A percentile compares a stretch with the other conserved stretches of the same genome.
phyloP scores from a whole-genome alignment of 2,797 vertebrate genomes.

The Arnoldichthys spilopterus region DNA sequence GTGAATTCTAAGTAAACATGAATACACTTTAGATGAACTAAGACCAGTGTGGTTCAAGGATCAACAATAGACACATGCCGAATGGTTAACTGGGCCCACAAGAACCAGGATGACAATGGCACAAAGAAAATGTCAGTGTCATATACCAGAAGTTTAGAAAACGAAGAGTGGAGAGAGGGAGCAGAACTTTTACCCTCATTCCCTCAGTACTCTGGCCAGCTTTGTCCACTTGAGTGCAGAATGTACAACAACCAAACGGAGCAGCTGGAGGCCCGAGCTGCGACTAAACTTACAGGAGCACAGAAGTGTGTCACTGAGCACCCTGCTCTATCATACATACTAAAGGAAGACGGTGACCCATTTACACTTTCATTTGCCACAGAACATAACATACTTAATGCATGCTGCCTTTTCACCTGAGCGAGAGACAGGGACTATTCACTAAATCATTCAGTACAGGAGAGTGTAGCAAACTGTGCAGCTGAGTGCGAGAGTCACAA shows the following conservation, averaged over 20 bases:
- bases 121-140: background rate
- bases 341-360: slow-evolving; percentile 30
- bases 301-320: slow-evolving; percentile 41
- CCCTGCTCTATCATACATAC: slow-evolving; percentile 10
- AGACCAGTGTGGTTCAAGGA: slow-evolving; percentile 4
- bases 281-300: slow-evolving; percentile 31
- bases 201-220: background rate
- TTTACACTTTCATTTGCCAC: slow-evolving; percentile 32
- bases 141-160: slow-evolving; percentile 8
- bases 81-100: slow-evolving; percentile 8
- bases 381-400: slow-evolving; percentile 7
- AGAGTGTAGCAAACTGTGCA: slow-evolving; percentile 22
- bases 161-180: background rate
- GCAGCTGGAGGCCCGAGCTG: slow-evolving; percentile 21
- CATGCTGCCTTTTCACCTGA: slow-evolving; percentile 20
- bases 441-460: slow-evolving; percentile 17
- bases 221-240: slow-evolving; percentile 38
- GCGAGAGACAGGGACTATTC: background rate
- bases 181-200: background rate
- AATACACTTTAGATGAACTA: slow-evolving; percentile 26
- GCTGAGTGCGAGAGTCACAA: slow-evolving; percentile 11
- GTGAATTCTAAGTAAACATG: slow-evolving; percentile 21
- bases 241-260: slow-evolving; percentile 29
- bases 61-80: slow-evolving; percentile 13
- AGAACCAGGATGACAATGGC: slow-evolving; percentile 4